phyloP scores from a whole-genome alignment of 2,888 invertebrate species.

The Nephrocerus scutellatus region DNA sequence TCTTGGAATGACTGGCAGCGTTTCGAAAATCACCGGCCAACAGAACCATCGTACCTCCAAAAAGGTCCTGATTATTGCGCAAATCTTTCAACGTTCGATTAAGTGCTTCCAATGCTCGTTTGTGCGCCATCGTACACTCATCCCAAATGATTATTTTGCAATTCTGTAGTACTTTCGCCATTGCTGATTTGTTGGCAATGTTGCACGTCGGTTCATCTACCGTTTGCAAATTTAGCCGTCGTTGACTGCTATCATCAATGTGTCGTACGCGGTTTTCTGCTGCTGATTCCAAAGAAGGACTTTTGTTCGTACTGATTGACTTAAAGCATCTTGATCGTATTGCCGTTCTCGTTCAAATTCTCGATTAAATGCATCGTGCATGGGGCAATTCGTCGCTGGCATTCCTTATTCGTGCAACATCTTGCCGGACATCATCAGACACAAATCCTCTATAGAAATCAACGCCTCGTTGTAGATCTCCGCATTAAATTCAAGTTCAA shows the following conservation, averaged over 20 bases:
- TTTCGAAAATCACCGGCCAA: no score
- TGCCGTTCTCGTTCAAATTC: conserved; percentile 14
- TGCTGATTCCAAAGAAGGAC: conserved; percentile 13
- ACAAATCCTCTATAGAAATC: conserved; percentile 16
- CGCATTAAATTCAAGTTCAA: neutral
- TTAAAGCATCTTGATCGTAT: conserved; percentile 11
- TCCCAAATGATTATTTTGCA: no score
- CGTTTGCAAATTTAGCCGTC: no score
- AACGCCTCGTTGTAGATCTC: conserved; percentile 17
- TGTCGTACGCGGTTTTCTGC: conserved; percentile 11
- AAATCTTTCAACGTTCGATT: no score
- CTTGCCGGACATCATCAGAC: conserved; percentile 16
- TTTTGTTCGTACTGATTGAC: conserved; percentile 14
- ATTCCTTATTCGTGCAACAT: conserved; percentile 12
- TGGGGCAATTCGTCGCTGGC: conserved; percentile 13
- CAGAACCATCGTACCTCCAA: no score
- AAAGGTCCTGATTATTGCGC: no score
- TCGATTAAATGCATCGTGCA: conserved; percentile 16
- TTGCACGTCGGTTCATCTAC: no score
- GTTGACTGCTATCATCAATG: conserved; percentile 5
- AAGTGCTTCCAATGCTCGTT: no score
- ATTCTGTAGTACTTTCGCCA: no score
- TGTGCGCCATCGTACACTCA: no score
- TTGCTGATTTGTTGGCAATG: no score
- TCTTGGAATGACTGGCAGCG: no score